Evolutionary conservation across 23 tunicate genomes (phyloP), one percentile per base, ranked within the genome.

Genomic region (Styela plicata): DNA sequence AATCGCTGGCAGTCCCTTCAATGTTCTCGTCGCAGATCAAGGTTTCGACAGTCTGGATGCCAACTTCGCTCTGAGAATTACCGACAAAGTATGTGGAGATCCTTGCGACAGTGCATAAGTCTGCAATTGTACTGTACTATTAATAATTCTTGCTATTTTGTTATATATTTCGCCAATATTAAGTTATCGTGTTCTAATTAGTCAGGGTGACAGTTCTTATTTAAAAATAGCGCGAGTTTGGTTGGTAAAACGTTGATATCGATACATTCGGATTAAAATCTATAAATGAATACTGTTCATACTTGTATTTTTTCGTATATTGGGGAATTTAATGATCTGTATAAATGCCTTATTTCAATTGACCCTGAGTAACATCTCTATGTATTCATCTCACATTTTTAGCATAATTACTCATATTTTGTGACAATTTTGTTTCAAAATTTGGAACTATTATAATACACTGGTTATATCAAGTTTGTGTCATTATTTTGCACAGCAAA

Each of bases 31-130:
- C 27, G 66, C 81, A 7, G 31, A 1, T 0, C n/a, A 53, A 21
- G 66, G 64, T 76, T 76, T 76, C 81, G 66, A 10, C 10, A 21
- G 63, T 53, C 26, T 76, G 66, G 81, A 76, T 29, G 81, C 81
- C 64, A 27, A 27, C 0, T 76, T 76, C 66, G 81, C 81, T 44
- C 27, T 76, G 5, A 52, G 31, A 52, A 76, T 76, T 26, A 76
- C 81, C 36, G 81, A 76, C 63, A 76, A 53, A 53, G 81, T 76
- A 24, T 76, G 81, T 65, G 81, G 81, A 25, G 81, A 76, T 57
- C 81, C 81, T 26, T 76, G 81, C 66, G 81, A 76, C 26, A 27
- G 29, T 22, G 7, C 7, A 17, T 5, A 44, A 5, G 13, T 7
- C 13, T 7, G 13, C 57, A 44, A 44, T 13, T 44, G 7, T 44